Conservation (phyloP, 2,113 vertebrate species). For the Odocoileus hemionus region DNA sequence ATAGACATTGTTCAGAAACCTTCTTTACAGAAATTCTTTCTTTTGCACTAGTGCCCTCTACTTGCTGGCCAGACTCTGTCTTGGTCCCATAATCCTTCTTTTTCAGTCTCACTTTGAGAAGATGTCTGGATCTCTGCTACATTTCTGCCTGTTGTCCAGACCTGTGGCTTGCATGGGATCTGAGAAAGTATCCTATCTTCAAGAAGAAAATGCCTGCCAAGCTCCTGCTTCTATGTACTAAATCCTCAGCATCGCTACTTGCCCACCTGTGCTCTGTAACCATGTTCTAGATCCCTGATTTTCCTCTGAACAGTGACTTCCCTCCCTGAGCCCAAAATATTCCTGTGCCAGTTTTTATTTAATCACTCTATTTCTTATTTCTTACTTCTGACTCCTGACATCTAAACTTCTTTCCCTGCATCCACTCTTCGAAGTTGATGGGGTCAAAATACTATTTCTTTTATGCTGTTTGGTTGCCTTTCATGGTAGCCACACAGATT, state of each 20-base stretch:
- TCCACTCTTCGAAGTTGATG: background rate
- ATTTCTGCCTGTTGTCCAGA: background rate
- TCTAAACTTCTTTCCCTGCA: background rate
- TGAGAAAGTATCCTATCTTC: background rate
- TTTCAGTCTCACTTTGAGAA: background rate
- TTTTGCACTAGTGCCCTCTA: background rate
- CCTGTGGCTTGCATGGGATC: background rate
- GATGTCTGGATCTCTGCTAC: background rate
- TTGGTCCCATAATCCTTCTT: background rate
- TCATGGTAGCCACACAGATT: background rate
- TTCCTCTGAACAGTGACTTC: background rate
- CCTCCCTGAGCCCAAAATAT: accelerated
- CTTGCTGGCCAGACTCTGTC: background rate
- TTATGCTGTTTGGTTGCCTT: background rate
- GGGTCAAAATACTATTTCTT: slow-evolving; percentile 9
- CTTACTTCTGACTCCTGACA: background rate
- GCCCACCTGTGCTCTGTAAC: background rate
- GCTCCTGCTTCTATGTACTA: background rate
- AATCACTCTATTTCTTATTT: background rate
- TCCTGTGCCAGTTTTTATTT: background rate
- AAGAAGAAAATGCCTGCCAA: background rate
- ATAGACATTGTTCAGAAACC: background rate
- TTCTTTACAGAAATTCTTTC: background rate
- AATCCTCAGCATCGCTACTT: accelerated
- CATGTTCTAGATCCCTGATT: accelerated